Evolutionary conservation across 2,888 invertebrate species (phyloP).

Genomic region (Andrena praecox): DNA sequence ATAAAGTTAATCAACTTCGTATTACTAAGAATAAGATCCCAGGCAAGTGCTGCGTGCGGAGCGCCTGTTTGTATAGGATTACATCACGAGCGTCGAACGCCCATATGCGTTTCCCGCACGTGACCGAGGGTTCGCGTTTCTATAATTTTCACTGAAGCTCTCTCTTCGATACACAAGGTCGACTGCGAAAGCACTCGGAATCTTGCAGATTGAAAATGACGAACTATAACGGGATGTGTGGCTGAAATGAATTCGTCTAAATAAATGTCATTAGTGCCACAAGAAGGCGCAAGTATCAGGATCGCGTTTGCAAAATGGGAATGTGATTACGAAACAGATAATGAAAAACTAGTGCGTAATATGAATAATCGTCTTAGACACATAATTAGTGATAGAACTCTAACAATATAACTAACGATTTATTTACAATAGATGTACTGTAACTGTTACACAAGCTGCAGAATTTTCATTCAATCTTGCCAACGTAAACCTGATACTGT

Average conservation of each 20-base stretch:
- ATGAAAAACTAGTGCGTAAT: neutral
- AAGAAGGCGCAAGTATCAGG: neutral
- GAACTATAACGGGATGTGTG: neutral
- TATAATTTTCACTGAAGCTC: conserved; percentile 5
- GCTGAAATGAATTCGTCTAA: no score
- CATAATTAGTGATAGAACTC: neutral
- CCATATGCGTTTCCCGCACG: neutral
- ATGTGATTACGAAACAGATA: neutral
- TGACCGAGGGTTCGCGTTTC: neutral
- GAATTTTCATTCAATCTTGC: neutral
- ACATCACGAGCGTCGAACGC: neutral
- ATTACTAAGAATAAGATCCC: neutral
- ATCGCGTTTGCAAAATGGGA: neutral
- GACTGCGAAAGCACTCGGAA: neutral
- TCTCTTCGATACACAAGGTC: neutral
- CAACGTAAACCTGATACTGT: neutral
- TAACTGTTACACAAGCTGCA: no score
- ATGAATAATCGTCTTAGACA: neutral
- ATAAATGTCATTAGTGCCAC: no score
- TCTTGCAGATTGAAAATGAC: neutral
- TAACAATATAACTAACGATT: no score
- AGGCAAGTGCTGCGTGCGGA: neutral
- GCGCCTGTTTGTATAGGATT: neutral
- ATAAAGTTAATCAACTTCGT: neutral
- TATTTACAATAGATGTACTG: no score